These are phyloP conservation scores for Euplexia lucipara DNA, from an alignment of 2,888 invertebrate genomes.

Conservation along the genomic window DNA sequence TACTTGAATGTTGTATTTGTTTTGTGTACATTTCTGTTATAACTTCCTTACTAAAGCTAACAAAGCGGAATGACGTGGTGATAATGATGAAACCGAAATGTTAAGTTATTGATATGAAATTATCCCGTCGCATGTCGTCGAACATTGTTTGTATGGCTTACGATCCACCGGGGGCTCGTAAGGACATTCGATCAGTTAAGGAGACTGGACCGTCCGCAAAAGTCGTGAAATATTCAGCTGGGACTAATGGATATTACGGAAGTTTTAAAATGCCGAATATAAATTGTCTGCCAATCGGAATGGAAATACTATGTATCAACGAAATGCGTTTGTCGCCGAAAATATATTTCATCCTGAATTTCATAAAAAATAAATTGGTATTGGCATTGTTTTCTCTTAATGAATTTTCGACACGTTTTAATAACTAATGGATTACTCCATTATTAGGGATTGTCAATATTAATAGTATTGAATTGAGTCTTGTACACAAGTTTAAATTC, in stretches of 20 bases:
- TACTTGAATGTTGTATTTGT: no score
- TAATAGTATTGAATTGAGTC: no score
- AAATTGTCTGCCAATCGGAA: slow-evolving; percentile 40
- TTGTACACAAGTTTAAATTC: no score
- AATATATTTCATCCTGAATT: slow-evolving; percentile 36
- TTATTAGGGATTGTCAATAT: no score
- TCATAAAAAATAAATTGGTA: not conserved
- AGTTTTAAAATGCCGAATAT: slow-evolving; percentile 54
- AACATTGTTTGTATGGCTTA: no score
- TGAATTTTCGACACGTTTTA: slow-evolving; percentile 5
- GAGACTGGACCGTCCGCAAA: slow-evolving; percentile 1
- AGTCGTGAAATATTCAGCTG: slow-evolving; percentile 36
- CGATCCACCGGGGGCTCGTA: no score
- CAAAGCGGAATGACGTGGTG: not conserved
- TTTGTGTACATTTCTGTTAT: not conserved
- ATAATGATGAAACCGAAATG: slow-evolving; percentile 4
- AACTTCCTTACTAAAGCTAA: not conserved
- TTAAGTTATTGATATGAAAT: slow-evolving; percentile 28
- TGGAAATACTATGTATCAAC: slow-evolving; percentile 33
- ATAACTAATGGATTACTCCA: no score
- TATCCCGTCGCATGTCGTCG: no score
- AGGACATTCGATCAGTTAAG: no score
- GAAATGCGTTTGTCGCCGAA: slow-evolving; percentile 29
- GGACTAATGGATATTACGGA: slow-evolving; percentile 45
- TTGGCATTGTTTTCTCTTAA: not conserved